These are phyloP conservation scores for Pseudococcus longispinus DNA, from an alignment of 2,888 invertebrate species.

Conservation along the genomic window DNA sequence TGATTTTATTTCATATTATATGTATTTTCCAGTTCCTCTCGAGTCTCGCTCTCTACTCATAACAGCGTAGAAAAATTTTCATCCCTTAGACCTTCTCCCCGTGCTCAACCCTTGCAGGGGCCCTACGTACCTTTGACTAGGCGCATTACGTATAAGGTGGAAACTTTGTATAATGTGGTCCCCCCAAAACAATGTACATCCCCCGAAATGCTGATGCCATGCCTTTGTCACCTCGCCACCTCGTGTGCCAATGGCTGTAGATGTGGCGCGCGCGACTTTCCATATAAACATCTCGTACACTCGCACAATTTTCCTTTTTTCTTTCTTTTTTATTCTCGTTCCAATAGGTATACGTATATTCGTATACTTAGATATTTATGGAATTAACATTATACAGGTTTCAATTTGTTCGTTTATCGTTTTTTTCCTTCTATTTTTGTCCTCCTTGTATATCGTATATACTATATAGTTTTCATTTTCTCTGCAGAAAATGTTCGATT, in stretches of 20 bases:
- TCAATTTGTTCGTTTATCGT: neutral
- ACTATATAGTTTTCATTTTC: neutral
- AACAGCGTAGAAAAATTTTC: neutral
- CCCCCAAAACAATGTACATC: neutral
- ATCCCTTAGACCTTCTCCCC: neutral
- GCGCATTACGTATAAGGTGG: neutral
- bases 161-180: neutral
- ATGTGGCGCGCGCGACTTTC: neutral
- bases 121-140: neutral
- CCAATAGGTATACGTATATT: neutral
- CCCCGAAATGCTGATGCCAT: neutral
- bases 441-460: neutral
- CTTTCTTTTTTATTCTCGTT: neutral
- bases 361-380: neutral
- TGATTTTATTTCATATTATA: slow-evolving; percentile 39
- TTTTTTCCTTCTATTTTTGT: neutral
- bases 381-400: neutral
- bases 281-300: neutral
- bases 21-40: slow-evolving; percentile 14
- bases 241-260: neutral
- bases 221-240: neutral
- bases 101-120: neutral
- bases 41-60: neutral
- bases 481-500: neutral
- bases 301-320: neutral